Base-by-base conservation (phyloP, 2,888 invertebrate genomes). In the Nymphalis urticae region DNA sequence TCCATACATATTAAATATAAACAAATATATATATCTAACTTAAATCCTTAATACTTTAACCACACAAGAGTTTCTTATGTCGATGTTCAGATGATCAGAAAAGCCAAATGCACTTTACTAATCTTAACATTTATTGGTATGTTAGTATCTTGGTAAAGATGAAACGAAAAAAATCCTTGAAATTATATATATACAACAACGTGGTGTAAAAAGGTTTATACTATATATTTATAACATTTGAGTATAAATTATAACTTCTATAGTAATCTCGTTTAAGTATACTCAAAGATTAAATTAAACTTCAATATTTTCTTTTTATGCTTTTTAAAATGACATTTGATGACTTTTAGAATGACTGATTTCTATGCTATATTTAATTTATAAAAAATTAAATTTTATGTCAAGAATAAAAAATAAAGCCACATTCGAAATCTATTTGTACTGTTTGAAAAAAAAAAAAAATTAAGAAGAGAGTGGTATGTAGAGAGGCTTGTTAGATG, bases 401-500 rank as follows among this genome's bases (percentile, higher is more conserved):
- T 48, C 36, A 42, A 21, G 36, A 8, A 36, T 7, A 58, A 59
- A 8, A 48, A 48, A 48, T 48, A 24, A 48, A 24, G 24, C 17
- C 13, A 7, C 17, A 56, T 21, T 4, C 21, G 21, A 24, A 50
- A 47, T 48, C 19, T 61, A 24, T 62, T 51, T 65, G 19, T 16
- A 69, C 51, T 50, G 10, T 62, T 27, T 62, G 47, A 48, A 61
- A 51, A 54, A 56, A 16, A n/a, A 36, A 5, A 73, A 76, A 79
- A 75, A 70, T 47, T 53, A 21, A 58, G 47, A 59, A 24, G 19
- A 24, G 19, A 58, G 17, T 63, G 62, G 27, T 62, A 70, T 79
- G 74, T 70, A 77, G 74, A 73, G 72, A 69, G 72, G 71, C 36
- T 68, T 68, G 70, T 73, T 70, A 69, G 64, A 21, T 64, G 7